Evolutionary conservation across 2,888 invertebrate species (phyloP), one percentile per base, ranked within the genome.

Genomic region (Amphiduros pacificus): DNA sequence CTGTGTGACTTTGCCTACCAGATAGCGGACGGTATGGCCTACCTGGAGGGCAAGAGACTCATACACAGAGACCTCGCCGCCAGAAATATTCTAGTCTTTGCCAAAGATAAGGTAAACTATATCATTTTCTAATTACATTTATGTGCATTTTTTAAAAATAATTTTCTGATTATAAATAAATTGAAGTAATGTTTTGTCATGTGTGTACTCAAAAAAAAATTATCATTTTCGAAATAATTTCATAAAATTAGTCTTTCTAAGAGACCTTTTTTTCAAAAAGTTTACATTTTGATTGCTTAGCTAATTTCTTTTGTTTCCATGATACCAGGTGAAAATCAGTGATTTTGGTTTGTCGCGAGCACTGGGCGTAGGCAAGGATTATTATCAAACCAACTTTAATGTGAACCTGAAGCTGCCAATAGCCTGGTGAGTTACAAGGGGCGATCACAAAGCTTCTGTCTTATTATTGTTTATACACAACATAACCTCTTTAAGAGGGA

Each of bases 1-100:
- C 87, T 99, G 29, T 97, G 95, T 84, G 93, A 94, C 83, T 98
- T 97, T 83, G 93, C 95, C 40, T 89, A 92, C 78, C 96, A 97
- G 85, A 94, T 97, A 57, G 93, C 93, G 83, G 53, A 53, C 28
- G 98, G 98, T 55, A 98, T 99, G 98, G 90, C 91, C 81, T 99
- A 98, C 85, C 86, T 99, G 72, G 97, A 97, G 84, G 90, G 90
- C 67, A 95, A 96, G 85, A 88, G 97, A 82, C 88, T 99, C 76
- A 97, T 99, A 78, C 98, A 99, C 85, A 88, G 98, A 73, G 98
- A 99, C 84, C 87, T 99, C 77, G 98, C 98, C 2, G 97, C 98
- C 31, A 87, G 98, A 72, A 99, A 99, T 85, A 96, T 99, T 73
- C 88, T 99, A 73, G 98, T 99, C 0, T 98, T 97, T 84, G 92